phyloP scores from a whole-genome alignment of 2,888 invertebrate genomes.

The Eudasyphora cyanicolor region DNA sequence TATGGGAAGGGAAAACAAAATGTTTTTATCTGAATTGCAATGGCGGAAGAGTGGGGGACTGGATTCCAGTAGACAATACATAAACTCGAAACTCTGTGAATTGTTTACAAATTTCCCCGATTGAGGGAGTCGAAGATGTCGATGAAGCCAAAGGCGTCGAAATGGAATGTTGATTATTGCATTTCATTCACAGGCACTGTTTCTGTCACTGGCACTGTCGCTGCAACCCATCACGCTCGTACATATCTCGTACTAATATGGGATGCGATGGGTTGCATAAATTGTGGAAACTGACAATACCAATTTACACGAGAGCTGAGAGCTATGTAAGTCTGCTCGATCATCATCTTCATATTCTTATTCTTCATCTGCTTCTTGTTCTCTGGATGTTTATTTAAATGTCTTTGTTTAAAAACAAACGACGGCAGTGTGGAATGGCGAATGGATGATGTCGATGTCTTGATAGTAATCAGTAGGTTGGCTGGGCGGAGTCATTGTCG shows the following conservation, averaged over 20 bases:
- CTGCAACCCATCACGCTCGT: too few relatives aligned
- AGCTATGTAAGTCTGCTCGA: too few relatives aligned
- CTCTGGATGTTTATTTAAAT: constrained; percentile 8
- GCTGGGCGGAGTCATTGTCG: background rate
- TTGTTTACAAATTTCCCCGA: constrained; percentile 29
- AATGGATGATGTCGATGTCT: background rate
- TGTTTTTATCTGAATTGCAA: background rate
- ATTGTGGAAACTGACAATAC: constrained; percentile 29
- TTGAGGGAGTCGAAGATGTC: background rate
- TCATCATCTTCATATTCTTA: background rate
- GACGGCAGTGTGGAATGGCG: background rate
- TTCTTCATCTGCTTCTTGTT: background rate
- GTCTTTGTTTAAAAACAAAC: background rate
- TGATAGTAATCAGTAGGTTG: background rate
- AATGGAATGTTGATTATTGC: constrained; percentile 22
- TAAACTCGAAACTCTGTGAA: constrained; percentile 13
- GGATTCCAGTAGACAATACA: background rate
- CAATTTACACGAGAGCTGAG: constrained; percentile 7
- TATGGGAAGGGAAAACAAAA: background rate
- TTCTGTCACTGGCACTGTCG: background rate
- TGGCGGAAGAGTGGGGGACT: too few relatives aligned
- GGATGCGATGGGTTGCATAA: constrained; percentile 6
- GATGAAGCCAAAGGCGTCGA: background rate
- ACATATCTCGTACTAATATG: too few relatives aligned
- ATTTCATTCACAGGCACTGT: constrained; percentile 16